phyloP scores from a whole-genome alignment of 2,888 invertebrate species.

The Apantesis nais region DNA sequence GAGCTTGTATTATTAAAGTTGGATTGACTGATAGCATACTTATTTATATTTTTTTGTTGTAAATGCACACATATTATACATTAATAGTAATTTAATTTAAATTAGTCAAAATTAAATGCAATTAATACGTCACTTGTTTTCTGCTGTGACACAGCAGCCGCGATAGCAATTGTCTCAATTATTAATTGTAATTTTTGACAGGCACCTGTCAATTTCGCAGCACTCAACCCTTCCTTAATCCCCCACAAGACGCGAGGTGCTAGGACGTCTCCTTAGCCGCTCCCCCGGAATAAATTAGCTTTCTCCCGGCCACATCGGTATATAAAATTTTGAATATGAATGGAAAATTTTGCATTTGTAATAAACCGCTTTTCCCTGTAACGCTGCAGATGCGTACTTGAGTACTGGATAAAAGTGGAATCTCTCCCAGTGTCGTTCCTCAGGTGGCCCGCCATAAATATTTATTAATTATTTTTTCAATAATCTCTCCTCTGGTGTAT shows the following conservation, averaged over 20 bases:
- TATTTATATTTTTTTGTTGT: no score
- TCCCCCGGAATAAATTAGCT: slow-evolving; percentile 91
- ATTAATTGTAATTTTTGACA: slow-evolving; percentile 86
- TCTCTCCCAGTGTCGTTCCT: slow-evolving; percentile 73
- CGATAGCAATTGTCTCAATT: slow-evolving; percentile 77
- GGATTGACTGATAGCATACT: no score
- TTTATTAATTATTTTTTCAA: slow-evolving; percentile 87
- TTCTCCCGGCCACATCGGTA: slow-evolving; percentile 88
- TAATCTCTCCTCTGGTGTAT: slow-evolving; percentile 81
- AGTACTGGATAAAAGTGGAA: slow-evolving; percentile 79
- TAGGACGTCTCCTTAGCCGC: slow-evolving; percentile 78
- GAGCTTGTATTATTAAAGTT: no score
- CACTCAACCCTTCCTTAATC: slow-evolving; percentile 83
- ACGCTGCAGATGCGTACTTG: slow-evolving; percentile 79
- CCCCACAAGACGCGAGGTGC: slow-evolving; percentile 81
- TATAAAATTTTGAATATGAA: slow-evolving; percentile 96
- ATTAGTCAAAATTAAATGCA: slow-evolving; percentile 28
- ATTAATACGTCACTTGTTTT: slow-evolving; percentile 35
- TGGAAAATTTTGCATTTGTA: slow-evolving; percentile 94
- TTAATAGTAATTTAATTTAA: slow-evolving; percentile 17
- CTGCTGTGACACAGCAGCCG: slow-evolving; percentile 44
- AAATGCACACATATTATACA: no score
- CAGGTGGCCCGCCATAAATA: slow-evolving; percentile 85
- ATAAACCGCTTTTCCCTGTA: slow-evolving; percentile 89
- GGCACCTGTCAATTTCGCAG: slow-evolving; percentile 85